phyloP scores from a whole-genome alignment of 2,888 invertebrate species.

The Rhingia rostrata region DNA sequence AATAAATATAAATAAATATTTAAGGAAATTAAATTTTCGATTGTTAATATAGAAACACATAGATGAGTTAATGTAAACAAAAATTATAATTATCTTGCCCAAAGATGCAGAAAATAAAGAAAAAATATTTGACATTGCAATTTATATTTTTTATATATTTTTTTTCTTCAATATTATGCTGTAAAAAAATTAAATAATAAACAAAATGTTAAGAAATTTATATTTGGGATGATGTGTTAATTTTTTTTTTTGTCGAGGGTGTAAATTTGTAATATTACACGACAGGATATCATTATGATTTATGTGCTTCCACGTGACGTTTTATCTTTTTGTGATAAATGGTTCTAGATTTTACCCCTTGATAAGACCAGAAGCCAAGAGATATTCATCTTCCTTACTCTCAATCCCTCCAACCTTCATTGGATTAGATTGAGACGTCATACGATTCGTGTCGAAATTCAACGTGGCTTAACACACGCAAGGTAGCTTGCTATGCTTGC shows the following conservation, averaged over 20 bases:
- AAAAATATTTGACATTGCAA: slow-evolving; percentile 54
- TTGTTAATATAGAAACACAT: slow-evolving; percentile 23
- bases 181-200: slow-evolving; percentile 33
- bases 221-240: neutral
- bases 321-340: too few species aligned
- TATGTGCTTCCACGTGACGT: too few species aligned
- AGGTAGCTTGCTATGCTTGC: too few species aligned
- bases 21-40: slow-evolving; percentile 30
- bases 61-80: slow-evolving; percentile 24
- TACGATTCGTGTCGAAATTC: too few species aligned
- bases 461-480: too few species aligned
- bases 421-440: too few species aligned
- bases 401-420: too few species aligned
- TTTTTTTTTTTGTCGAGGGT: neutral
- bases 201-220: slow-evolving; percentile 40
- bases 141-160: slow-evolving; percentile 37
- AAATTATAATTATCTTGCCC: slow-evolving; percentile 72
- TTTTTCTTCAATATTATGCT: slow-evolving; percentile 4
- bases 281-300: too few species aligned
- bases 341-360: too few species aligned
- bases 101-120: slow-evolving; percentile 72
- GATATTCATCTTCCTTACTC: too few species aligned
- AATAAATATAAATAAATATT: slow-evolving; percentile 15
- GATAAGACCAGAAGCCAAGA: too few species aligned
- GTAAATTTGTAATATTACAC: too few species aligned